Conservation (phyloP, 2,888 invertebrate genomes). For the Lepidochitona cinerea region DNA sequence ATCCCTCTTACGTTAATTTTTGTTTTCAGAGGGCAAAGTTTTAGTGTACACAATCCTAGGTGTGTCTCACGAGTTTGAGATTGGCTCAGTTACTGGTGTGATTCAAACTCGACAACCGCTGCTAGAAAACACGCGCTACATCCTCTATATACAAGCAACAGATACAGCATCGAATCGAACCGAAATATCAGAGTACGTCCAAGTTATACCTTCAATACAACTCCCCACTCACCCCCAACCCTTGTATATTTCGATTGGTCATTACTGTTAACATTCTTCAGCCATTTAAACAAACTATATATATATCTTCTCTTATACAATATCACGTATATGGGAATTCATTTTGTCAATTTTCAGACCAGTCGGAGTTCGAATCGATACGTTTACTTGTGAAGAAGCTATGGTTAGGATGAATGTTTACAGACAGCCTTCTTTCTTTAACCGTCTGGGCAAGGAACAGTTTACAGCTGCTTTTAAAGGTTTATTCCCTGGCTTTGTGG, state of each 20-base stretch:
- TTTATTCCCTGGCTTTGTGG: not conserved
- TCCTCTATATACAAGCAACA: not conserved
- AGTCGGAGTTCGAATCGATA: not conserved
- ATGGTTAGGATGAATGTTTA: not conserved
- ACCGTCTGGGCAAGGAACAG: not conserved
- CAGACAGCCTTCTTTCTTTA: not conserved
- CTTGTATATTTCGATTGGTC: too few relatives aligned
- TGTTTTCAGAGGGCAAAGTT: not conserved
- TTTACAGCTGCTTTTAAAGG: not conserved
- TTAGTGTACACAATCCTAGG: not conserved
- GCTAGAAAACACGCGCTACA: not conserved
- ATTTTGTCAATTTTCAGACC: not conserved
- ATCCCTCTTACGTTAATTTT: too few relatives aligned
- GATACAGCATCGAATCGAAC: not conserved
- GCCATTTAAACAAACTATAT: too few relatives aligned
- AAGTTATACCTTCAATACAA: too few relatives aligned
- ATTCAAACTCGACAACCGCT: not conserved
- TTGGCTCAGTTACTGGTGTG: not conserved
- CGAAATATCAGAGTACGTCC: not conserved
- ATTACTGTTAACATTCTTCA: too few relatives aligned
- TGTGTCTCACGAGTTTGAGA: constrained; percentile 1
- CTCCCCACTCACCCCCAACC: too few relatives aligned
- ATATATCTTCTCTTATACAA: too few relatives aligned
- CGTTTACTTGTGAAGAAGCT: not conserved
- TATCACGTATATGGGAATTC: too few relatives aligned